Base-by-base conservation (phyloP, 2,888 invertebrate genomes). In the Spodoptera littoralis region DNA sequence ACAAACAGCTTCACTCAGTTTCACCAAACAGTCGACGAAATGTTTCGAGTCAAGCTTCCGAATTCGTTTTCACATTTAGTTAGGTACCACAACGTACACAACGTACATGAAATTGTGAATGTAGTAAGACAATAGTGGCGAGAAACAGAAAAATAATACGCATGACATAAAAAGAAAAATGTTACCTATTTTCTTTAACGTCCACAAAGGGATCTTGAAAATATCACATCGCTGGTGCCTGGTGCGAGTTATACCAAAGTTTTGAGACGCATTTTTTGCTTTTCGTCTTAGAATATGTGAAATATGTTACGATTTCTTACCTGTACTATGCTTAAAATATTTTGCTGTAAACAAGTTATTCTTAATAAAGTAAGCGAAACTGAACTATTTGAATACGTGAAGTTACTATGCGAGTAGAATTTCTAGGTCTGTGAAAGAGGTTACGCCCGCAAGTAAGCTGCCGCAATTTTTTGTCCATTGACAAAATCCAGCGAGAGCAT, bases 401-500 rank as follows among this genome's bases (percentile, higher is more conserved):
- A 70, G 47, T 65, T 60, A 50, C 54, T 55, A 59, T 36, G 49
- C 43, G 45, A 59, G 59, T 62, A 63, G 50, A 56, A 51, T 63
- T 67, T 68, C 47, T 57, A 45, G 55, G 42, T 73, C 44, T 27
- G 47, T 54, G 62, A 60, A 72, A 67, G 45, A 48, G 73, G 68
- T 60, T 48, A 57, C 62, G 47, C 56, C 43, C 24, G 56, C 24
- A 60, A 65, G 55, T 47, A 60, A 63, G 63, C 60, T 66, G 55
- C 55, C 58, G 67, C 72, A 72, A 74, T 74, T 72, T 76, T 80
- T 80, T 77, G 76, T 76, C 79, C 77, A 81, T 77, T 80, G 79
- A 77, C 78, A 78, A 80, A 83, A 78, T 79, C 64, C 75, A 79
- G 76, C 77, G 64, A 55, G 64, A 76, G 75, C 80, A 79, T 82